A percentile compares a stretch with the other conserved stretches of the same genome.
phyloP scores from a whole-genome alignment of 2,888 invertebrate species.

The Cephus rjabovi region DNA sequence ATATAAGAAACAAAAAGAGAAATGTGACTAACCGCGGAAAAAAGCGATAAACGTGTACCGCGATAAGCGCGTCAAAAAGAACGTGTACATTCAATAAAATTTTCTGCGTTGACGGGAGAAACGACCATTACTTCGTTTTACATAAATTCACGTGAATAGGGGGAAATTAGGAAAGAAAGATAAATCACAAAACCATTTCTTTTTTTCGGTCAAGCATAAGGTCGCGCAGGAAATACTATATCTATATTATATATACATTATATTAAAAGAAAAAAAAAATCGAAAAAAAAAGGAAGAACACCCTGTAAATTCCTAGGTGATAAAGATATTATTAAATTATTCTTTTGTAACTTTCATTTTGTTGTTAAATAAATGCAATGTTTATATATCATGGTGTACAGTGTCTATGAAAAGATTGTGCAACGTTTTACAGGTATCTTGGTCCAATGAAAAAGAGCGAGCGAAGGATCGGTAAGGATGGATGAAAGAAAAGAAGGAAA shows the following conservation, averaged over 20 bases:
- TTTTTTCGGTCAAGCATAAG: neutral
- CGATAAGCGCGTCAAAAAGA: too few relatives aligned
- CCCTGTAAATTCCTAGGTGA: conserved; percentile 22
- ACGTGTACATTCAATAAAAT: too few relatives aligned
- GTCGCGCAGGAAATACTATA: too few relatives aligned
- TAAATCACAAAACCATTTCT: neutral
- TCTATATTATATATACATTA: conserved; percentile 7
- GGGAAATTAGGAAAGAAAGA: too few relatives aligned
- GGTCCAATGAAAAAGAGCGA: neutral
- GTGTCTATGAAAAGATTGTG: neutral
- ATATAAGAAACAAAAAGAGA: neutral
- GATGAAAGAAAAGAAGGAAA: neutral
- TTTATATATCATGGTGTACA: conserved; percentile 34
- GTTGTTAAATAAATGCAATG: conserved; percentile 52
- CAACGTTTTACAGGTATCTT: neutral
- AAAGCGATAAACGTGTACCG: too few relatives aligned
- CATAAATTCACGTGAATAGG: neutral
- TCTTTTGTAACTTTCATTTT: conserved; percentile 52
- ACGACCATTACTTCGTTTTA: neutral
- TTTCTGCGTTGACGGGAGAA: too few relatives aligned
- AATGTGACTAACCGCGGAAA: too few relatives aligned
- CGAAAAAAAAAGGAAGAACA: conserved; percentile 18
- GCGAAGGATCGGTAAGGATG: neutral
- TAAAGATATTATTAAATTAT: conserved; percentile 35
- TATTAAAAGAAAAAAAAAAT: neutral